Evolutionary conservation across 2,113 vertebrate genomes (phyloP).

Genomic region (Sander lucioperca): DNA sequence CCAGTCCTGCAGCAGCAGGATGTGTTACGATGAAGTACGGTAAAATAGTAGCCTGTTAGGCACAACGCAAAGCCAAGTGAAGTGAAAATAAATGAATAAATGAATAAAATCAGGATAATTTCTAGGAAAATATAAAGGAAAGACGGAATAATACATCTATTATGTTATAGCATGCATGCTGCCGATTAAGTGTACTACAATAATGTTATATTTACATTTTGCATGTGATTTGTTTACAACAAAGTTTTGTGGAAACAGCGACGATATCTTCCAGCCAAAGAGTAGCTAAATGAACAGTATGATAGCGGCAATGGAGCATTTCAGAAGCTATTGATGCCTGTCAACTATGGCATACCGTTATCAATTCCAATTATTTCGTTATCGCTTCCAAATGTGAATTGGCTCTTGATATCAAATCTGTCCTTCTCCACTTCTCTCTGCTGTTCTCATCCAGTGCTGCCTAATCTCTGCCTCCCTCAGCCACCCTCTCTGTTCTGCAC

Average conservation of each 20-base stretch:
- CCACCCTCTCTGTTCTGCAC: constrained; percentile 2
- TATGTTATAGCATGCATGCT: neutral
- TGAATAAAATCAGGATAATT: constrained; percentile 1
- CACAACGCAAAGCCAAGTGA: too few relatives aligned
- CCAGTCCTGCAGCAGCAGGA: too few relatives aligned
- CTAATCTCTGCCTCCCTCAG: constrained; percentile 24
- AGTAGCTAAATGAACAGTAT: constrained; percentile 11
- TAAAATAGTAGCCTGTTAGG: too few relatives aligned
- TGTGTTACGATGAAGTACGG: too few relatives aligned
- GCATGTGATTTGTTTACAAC: neutral
- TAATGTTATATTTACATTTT: neutral
- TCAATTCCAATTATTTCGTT: constrained; percentile 47
- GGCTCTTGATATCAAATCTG: constrained; percentile 32
- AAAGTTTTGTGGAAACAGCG: neutral
- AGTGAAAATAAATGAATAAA: too few relatives aligned
- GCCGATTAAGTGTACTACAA: neutral
- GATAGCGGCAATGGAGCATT: constrained; percentile 25
- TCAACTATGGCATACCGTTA: constrained; percentile 40
- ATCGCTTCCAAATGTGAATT: constrained; percentile 39
- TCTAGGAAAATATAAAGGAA: neutral
- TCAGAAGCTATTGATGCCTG: constrained; percentile 46
- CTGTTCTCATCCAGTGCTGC: neutral
- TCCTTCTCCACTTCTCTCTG: constrained; percentile 2
- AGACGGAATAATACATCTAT: neutral
- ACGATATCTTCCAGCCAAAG: neutral